Evolutionary conservation across 1,140 invertebrate species (phyloP), one percentile per base, ranked within the genome.

Genomic region (Papilio machaon): DNA sequence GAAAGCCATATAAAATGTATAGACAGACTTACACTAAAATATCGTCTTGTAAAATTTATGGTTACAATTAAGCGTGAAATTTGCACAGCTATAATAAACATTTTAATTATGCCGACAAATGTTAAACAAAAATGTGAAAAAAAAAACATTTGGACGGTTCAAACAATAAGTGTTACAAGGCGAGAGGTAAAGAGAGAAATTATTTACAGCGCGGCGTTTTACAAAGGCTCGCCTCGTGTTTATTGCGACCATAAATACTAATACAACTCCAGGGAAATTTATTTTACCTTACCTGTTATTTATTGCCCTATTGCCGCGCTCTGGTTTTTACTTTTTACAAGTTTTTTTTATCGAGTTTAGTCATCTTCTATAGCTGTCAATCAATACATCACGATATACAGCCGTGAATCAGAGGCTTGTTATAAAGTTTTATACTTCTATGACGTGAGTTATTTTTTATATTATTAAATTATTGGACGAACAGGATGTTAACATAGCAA

Each of bases 231-330:
- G 88, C 81, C 84, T 78, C 82, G 85, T 88, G 88, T 94, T 94
- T 94, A 94, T 93, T 91, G 89, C 89, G 67, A 76, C 89, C 90
- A 92, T 94, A 94, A 94, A 94, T 94, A 93, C 90, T 92, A 89
- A 91, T 91, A 92, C 89, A 87, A 86, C 89, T 90, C 87, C 43
- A 86, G 86, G 88, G 87, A 92, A 92, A 94, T 94, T 92, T 94
- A 94, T 94, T 90, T 90, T 86, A 83, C 86, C 86, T 90, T 90
- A 91, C 90, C 87, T 93, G 89, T 89, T 92, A 92, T 94, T 94
- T 94, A 94, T 92, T 87, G 85, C 85, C 82, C 70, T 86, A 88
- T 85, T 85, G 84, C 84, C 79, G 73, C 88, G 89, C 81, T 83
- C 89, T 83, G 86, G 86, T 90, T 93, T 91, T 93, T 89, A 89